A percentile compares a stretch with the other conserved stretches of the same genome.
These are phyloP conservation scores for Nineta flava DNA, from an alignment of 2,888 invertebrate species.

Conservation along the genomic window DNA sequence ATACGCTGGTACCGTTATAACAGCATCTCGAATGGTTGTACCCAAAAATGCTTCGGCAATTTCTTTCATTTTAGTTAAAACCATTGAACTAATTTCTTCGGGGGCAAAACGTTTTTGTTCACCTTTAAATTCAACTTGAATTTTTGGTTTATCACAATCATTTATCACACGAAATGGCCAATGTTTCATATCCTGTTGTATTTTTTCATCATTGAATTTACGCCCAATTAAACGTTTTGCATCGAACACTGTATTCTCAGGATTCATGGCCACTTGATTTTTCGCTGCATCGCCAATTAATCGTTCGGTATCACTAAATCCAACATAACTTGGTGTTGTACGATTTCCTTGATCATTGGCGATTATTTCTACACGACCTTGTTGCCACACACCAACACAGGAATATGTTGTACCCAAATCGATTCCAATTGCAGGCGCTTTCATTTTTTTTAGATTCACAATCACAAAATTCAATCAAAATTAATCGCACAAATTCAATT, in stretches of 20 bases:
- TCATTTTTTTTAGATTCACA: too few relatives aligned
- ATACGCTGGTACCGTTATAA: constrained; percentile 66
- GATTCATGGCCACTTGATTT: constrained; percentile 52
- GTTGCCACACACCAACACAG: constrained; percentile 69
- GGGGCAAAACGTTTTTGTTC: constrained; percentile 47
- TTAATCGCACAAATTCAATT: not conserved
- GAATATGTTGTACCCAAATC: constrained; percentile 82
- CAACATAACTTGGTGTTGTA: constrained; percentile 57
- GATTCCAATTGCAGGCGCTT: constrained; percentile 45
- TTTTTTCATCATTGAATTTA: constrained; percentile 50
- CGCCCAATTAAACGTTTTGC: constrained; percentile 47
- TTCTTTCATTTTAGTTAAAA: constrained; percentile 40
- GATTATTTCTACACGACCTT: constrained; percentile 61
- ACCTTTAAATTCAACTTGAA: constrained; percentile 44
- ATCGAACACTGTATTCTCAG: constrained; percentile 52
- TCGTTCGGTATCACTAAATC: constrained; percentile 47
- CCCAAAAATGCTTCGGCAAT: constrained; percentile 58
- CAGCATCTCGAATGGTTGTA: constrained; percentile 46
- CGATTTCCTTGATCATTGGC: constrained; percentile 51
- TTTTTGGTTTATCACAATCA: constrained; percentile 43
- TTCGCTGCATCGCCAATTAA: constrained; percentile 50
- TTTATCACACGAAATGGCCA: constrained; percentile 60
- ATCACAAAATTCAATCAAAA: not conserved
- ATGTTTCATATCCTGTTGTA: constrained; percentile 58
- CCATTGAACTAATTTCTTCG: constrained; percentile 58